phyloP scores from a whole-genome alignment of 1,140 invertebrate genomes.

The Heliconius himera region DNA sequence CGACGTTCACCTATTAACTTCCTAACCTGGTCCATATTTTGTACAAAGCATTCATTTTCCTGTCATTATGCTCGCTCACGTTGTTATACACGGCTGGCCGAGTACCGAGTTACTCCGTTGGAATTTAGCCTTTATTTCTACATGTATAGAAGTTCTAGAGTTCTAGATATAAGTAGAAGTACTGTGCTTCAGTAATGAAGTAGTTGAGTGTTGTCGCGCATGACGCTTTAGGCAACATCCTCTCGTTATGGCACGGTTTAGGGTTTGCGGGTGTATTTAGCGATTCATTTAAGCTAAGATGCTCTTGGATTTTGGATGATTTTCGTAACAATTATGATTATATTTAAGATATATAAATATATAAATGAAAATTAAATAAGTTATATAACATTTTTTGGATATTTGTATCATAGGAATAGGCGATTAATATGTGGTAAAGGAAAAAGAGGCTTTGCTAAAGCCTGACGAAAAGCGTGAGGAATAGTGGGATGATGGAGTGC shows the following conservation, averaged over 20 bases:
- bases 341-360: too few species aligned
- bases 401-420: too few species aligned
- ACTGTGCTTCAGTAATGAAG: slow-evolving; percentile 32
- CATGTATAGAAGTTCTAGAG: neutral
- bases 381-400: too few species aligned
- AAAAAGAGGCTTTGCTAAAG: too few species aligned
- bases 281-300: slow-evolving; percentile 3
- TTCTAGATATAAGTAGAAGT: slow-evolving; percentile 18
- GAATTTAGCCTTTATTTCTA: slow-evolving; percentile 18
- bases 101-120: neutral
- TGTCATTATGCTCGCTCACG: slow-evolving; percentile 36
- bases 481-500: too few species aligned
- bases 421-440: too few species aligned
- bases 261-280: slow-evolving; percentile 7
- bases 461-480: too few species aligned
- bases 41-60: slow-evolving; percentile 36
- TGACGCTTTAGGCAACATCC: slow-evolving; percentile 23
- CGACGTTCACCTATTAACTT: slow-evolving; percentile 18
- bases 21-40: slow-evolving; percentile 33
- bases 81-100: slow-evolving; percentile 22
- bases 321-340: neutral
- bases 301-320: neutral
- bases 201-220: slow-evolving; percentile 32
- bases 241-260: slow-evolving; percentile 17
- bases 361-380: too few species aligned